phyloP scores from a whole-genome alignment of 2,888 invertebrate genomes.

The Lepidochrysops patricia region DNA sequence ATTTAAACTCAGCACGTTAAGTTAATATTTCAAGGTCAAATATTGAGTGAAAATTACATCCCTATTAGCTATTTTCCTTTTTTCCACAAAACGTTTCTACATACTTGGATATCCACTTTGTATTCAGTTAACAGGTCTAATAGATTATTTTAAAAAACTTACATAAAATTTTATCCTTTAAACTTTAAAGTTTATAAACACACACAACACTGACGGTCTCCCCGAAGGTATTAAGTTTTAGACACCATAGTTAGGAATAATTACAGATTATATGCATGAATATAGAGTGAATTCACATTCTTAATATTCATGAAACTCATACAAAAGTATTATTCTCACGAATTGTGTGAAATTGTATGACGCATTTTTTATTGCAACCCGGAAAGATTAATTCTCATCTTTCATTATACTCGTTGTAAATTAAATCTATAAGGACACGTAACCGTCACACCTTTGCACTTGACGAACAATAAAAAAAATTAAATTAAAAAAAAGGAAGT shows the following conservation, averaged over 20 bases:
- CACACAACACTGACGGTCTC: neutral
- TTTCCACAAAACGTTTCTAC: neutral
- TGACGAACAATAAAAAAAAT: neutral
- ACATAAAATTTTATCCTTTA: neutral
- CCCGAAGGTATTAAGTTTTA: neutral
- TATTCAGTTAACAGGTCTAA: too few relatives aligned
- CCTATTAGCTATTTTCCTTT: neutral
- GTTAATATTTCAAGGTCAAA: neutral
- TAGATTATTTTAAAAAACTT: too few relatives aligned
- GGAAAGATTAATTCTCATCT: conserved; percentile 2
- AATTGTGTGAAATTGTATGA: conserved; percentile 1
- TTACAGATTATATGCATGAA: neutral
- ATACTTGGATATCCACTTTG: too few relatives aligned
- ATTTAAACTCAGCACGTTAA: too few relatives aligned
- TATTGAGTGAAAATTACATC: neutral
- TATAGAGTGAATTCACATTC: conserved; percentile 5
- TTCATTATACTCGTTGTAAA: neutral
- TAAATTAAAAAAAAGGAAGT: neutral
- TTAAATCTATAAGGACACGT: neutral
- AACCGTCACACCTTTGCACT: neutral
- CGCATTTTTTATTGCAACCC: conserved; percentile 3
- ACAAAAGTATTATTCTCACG: conserved; percentile 5
- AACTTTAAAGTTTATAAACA: too few relatives aligned
- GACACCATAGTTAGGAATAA: neutral
- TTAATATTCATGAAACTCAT: neutral